These are phyloP conservation scores for Callipepla squamata DNA, from an alignment of 2,113 vertebrate genomes.

Conservation along the genomic window DNA sequence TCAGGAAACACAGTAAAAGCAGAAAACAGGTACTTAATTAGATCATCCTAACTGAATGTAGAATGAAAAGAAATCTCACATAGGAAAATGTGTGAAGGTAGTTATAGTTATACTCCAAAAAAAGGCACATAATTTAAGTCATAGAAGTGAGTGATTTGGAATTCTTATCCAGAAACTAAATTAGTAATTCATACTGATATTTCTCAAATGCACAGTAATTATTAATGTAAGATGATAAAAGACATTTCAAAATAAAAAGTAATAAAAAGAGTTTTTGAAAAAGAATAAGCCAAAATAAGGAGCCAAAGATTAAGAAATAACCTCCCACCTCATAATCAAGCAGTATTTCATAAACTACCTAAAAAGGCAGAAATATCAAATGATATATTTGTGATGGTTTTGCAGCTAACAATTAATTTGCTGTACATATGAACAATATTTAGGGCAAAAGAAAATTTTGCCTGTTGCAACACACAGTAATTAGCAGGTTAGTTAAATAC, in stretches of 20 bases:
- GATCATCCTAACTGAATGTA: not conserved
- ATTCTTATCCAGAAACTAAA: not conserved
- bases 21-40: not conserved
- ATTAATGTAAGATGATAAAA: not conserved
- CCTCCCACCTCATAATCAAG: not conserved
- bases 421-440: not conserved
- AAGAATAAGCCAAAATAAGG: not conserved
- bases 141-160: conserved; percentile 7
- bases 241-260: not conserved
- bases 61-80: not conserved
- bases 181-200: not conserved
- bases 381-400: not conserved
- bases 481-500: not conserved
- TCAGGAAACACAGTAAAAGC: not conserved
- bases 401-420: not conserved
- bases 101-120: not conserved
- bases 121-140: not conserved
- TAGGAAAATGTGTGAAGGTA: not conserved
- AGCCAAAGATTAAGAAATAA: not conserved
- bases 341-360: not conserved
- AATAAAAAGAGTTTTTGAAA: not conserved
- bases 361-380: not conserved
- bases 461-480: not conserved
- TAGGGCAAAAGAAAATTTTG: not conserved
- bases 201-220: not conserved